phyloP scores from a whole-genome alignment of 1,140 invertebrate genomes.

The Aphelenchoides avenae region DNA sequence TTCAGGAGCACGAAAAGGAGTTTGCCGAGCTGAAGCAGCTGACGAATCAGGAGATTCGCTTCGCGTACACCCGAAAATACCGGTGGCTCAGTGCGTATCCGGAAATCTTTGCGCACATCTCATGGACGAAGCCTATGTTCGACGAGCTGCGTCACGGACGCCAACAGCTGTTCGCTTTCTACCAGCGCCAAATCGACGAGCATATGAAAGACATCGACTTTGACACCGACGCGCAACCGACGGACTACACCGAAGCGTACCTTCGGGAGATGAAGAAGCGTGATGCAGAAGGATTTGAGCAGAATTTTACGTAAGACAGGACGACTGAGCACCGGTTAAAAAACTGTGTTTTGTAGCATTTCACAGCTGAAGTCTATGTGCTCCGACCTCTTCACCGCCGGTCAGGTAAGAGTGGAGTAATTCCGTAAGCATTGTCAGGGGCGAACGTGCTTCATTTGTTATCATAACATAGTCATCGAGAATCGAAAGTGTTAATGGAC shows the following conservation, averaged over 20 bases:
- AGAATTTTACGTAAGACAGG: too few relatives aligned
- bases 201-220: too few relatives aligned
- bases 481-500: too few relatives aligned
- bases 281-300: too few relatives aligned
- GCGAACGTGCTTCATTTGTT: too few relatives aligned
- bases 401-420: too few relatives aligned
- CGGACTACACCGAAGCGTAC: slow-evolving; percentile 9
- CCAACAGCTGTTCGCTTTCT: background rate
- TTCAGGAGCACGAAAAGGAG: slow-evolving; percentile 6
- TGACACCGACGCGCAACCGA: too few relatives aligned
- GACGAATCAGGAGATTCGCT: background rate
- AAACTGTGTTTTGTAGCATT: background rate
- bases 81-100: background rate
- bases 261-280: background rate
- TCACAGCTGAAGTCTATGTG: background rate
- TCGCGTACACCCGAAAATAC: background rate
- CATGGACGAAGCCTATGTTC: background rate
- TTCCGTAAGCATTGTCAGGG: too few relatives aligned
- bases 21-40: slow-evolving; percentile 13
- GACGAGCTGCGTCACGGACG: background rate
- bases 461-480: too few relatives aligned
- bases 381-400: slow-evolving; percentile 9
- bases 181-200: slow-evolving; percentile 4
- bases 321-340: background rate
- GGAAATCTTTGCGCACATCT: background rate